Evolutionary conservation across 2,888 invertebrate genomes (phyloP).

Genomic region (Lepidochitona cinerea): DNA sequence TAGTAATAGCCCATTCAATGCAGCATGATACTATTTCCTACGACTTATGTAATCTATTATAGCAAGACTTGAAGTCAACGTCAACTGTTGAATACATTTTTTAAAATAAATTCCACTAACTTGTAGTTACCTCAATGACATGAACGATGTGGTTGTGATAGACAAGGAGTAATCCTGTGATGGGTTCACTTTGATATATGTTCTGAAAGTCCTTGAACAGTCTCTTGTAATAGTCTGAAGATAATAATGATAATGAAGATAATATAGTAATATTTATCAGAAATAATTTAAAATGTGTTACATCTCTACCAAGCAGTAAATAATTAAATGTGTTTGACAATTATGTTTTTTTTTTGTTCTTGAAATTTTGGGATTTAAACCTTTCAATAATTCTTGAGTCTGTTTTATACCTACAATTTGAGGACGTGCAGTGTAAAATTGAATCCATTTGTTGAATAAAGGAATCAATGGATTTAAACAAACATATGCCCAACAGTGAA

Average conservation of each 20-base stretch:
- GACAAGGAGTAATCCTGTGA: conserved; percentile 40
- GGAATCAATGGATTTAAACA: too few species aligned
- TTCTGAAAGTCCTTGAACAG: conserved; percentile 26
- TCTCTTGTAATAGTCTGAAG: conserved; percentile 35
- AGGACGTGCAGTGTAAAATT: too few species aligned
- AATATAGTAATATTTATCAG: not conserved
- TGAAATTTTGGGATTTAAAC: too few species aligned
- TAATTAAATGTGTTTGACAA: not conserved
- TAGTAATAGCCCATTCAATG: too few species aligned
- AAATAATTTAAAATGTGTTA: not conserved
- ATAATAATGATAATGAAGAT: not conserved
- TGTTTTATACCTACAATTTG: too few species aligned
- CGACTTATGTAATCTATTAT: too few species aligned
- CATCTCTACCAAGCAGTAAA: not conserved
- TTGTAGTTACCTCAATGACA: conserved; percentile 39
- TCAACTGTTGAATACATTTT: too few species aligned
- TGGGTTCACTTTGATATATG: conserved; percentile 28
- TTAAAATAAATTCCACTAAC: not conserved
- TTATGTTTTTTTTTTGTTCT: not conserved
- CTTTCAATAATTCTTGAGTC: too few species aligned
- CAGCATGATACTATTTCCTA: too few species aligned
- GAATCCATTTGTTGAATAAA: too few species aligned
- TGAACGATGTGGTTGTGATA: conserved; percentile 40
- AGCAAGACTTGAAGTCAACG: not conserved
- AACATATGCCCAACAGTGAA: too few species aligned